phyloP scores from a whole-genome alignment of 2,888 invertebrate genomes.

The Troides oblongomaculatus region DNA sequence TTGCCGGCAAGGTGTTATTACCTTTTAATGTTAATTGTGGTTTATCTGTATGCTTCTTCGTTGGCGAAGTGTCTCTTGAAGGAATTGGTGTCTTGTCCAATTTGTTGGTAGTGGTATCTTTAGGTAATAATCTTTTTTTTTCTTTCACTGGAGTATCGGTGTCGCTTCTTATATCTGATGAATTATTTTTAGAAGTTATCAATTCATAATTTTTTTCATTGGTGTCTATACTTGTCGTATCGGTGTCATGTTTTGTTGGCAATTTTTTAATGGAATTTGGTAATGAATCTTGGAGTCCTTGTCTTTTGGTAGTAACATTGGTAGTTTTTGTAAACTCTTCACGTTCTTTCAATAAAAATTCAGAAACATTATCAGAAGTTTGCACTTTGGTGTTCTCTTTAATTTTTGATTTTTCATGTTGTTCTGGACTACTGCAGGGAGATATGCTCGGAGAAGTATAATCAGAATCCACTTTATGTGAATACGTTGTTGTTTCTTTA shows the following conservation, averaged over 20 bases:
- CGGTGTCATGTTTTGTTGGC: not conserved
- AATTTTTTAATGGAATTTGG: slow-evolving; percentile 11
- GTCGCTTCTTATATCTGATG: not conserved
- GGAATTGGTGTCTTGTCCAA: slow-evolving; percentile 17
- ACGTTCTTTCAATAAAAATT: slow-evolving; percentile 50
- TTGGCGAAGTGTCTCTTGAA: slow-evolving; percentile 14
- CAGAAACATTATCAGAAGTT: slow-evolving; percentile 35
- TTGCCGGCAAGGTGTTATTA: not conserved
- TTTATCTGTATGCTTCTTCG: slow-evolving; percentile 7
- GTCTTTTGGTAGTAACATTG: slow-evolving; percentile 10
- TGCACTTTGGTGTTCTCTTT: slow-evolving; percentile 31
- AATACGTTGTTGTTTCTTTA: slow-evolving; percentile 38
- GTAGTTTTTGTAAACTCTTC: slow-evolving; percentile 42
- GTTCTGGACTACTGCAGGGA: slow-evolving; percentile 54
- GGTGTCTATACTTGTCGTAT: not conserved
- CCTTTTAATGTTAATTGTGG: slow-evolving; percentile 22
- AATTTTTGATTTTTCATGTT: slow-evolving; percentile 41
- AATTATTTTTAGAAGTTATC: not conserved
- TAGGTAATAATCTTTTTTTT: no score
- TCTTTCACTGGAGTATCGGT: not conserved
- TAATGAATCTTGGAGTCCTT: not conserved
- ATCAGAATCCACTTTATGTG: slow-evolving; percentile 40
- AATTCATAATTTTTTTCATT: not conserved
- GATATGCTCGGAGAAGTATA: slow-evolving; percentile 55
- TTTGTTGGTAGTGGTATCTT: no score